phyloP scores from a whole-genome alignment of 2,888 invertebrate species.

The Drosophila robusta region DNA sequence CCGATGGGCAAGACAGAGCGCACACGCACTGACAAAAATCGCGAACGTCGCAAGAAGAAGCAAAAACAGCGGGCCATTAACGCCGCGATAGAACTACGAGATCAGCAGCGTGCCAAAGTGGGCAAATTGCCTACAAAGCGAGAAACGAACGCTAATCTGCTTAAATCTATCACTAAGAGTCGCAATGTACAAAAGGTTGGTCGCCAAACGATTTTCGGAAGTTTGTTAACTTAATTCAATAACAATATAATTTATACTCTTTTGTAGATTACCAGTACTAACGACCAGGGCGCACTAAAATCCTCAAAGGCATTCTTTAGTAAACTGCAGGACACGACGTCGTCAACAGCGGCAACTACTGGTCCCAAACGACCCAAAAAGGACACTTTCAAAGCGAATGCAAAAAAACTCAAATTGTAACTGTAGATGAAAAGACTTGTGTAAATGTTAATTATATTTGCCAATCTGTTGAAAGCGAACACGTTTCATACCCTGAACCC shows the following conservation, averaged over 20 bases:
- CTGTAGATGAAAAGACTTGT: slow-evolving; percentile 25
- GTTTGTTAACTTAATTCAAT: not conserved
- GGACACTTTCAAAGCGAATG: slow-evolving; percentile 86
- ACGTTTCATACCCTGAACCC: not conserved
- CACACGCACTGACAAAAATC: slow-evolving; percentile 93
- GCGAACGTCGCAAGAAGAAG: slow-evolving; percentile 95
- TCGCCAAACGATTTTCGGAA: not conserved
- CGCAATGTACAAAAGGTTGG: slow-evolving; percentile 88
- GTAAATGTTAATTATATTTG: slow-evolving; percentile 53
- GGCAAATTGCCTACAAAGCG: slow-evolving; percentile 86
- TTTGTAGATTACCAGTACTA: slow-evolving; percentile 76
- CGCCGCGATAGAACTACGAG: slow-evolving; percentile 85
- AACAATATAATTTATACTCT: not conserved
- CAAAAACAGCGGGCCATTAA: slow-evolving; percentile 88
- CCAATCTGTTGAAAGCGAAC: slow-evolving; percentile 15
- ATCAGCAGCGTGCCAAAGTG: slow-evolving; percentile 85
- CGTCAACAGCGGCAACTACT: slow-evolving; percentile 62
- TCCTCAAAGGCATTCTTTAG: slow-evolving; percentile 94
- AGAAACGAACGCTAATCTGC: slow-evolving; percentile 86
- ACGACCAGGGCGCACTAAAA: slow-evolving; percentile 86
- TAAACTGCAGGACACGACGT: slow-evolving; percentile 92
- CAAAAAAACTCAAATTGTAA: slow-evolving; percentile 88
- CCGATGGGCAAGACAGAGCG: slow-evolving; percentile 91
- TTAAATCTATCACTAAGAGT: slow-evolving; percentile 88
- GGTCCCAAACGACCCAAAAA: slow-evolving; percentile 69